Evolutionary conservation across 2,888 invertebrate species (phyloP).

Genomic region (Lycocerus yunnanus): DNA sequence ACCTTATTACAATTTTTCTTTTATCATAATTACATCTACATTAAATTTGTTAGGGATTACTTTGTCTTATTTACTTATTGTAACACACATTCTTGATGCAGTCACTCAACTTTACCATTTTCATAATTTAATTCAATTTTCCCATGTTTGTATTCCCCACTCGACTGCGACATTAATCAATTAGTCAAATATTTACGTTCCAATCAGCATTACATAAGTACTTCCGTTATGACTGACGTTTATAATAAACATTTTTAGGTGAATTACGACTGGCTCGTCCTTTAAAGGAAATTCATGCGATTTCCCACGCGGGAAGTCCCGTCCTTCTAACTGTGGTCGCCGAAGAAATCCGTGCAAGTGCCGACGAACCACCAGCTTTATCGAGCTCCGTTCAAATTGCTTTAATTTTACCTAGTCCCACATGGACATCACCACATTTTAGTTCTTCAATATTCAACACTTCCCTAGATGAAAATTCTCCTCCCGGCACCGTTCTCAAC

Average conservation of each 20-base stretch:
- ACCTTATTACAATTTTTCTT: neutral
- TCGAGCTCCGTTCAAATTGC: conserved; percentile 83
- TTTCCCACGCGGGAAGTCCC: conserved; percentile 82
- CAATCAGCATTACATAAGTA: neutral
- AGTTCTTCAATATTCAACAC: conserved; percentile 66
- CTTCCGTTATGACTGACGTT: neutral
- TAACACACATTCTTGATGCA: neutral
- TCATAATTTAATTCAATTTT: neutral
- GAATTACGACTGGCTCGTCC: conserved; percentile 73
- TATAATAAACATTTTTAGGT: conserved; percentile 59
- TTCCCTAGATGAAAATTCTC: conserved; percentile 79
- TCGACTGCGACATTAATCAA: neutral
- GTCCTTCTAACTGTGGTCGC: conserved; percentile 83
- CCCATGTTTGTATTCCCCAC: neutral
- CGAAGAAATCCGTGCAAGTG: conserved; percentile 77
- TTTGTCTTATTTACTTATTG: neutral
- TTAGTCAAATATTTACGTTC: neutral
- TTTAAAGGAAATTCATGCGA: conserved; percentile 77
- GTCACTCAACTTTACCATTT: neutral
- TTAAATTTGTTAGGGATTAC: neutral
- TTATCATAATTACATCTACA: neutral
- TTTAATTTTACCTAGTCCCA: conserved; percentile 63
- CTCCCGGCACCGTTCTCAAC: conserved; percentile 74
- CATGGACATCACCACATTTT: conserved; percentile 48
- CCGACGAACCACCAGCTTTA: conserved; percentile 72